Evolutionary conservation across 2,113 vertebrate species (phyloP).

Genomic region (Proteles cristata): DNA sequence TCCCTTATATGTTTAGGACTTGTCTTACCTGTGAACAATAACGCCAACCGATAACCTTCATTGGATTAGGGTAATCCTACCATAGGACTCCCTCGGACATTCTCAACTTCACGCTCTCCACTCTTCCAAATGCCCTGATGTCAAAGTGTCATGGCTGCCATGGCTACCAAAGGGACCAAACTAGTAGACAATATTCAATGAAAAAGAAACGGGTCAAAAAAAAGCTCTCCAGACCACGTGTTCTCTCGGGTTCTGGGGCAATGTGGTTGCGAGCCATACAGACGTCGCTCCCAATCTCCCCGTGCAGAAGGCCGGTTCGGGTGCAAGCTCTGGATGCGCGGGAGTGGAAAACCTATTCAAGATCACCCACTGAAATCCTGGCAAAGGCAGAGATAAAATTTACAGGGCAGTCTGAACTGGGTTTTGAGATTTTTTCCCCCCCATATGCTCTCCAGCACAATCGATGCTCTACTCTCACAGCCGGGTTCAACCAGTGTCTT

Average conservation of each 20-base stretch:
- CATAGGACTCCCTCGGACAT: not conserved
- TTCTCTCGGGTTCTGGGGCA: not conserved
- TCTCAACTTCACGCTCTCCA: not conserved
- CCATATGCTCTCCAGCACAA: not conserved
- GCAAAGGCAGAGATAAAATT: not conserved
- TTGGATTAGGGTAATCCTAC: not conserved
- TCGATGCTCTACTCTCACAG: not conserved
- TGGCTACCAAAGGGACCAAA: not conserved
- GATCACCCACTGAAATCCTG: not conserved
- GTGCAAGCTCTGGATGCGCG: not conserved
- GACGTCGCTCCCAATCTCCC: not conserved
- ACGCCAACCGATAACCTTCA: not conserved
- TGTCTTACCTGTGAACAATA: not conserved
- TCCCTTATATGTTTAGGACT: not conserved
- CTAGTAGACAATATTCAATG: not conserved
- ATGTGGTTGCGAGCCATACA: not conserved
- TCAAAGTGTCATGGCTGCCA: not conserved
- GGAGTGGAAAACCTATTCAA: not conserved
- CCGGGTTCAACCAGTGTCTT: conserved; percentile 42
- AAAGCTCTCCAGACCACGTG: not conserved
- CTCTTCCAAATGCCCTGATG: not conserved
- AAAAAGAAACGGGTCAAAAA: not conserved
- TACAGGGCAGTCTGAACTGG: not conserved
- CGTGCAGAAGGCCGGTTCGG: not conserved
- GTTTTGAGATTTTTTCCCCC: not conserved